A percentile compares a stretch with the other conserved stretches of the same genome.
Conservation (phyloP, 2,888 invertebrate genomes). For the Hedya salicella region DNA sequence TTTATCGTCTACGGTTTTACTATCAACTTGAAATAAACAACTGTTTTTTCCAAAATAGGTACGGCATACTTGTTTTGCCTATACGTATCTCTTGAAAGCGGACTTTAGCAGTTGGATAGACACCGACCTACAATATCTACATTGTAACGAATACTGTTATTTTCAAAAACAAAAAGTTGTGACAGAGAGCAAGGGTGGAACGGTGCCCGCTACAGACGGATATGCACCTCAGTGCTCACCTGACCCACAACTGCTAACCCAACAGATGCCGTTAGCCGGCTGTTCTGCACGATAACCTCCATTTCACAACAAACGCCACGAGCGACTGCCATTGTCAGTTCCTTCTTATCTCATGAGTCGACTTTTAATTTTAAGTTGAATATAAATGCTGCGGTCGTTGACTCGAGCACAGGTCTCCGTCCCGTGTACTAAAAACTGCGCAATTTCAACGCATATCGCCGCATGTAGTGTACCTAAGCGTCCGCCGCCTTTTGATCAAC, state of each 20-base stretch:
- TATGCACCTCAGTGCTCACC: constrained; percentile 59
- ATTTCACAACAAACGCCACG: constrained; percentile 37
- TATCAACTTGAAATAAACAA: constrained; percentile 9
- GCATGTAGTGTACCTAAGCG: constrained; percentile 47
- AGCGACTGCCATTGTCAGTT: constrained; percentile 31
- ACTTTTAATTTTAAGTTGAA: constrained; percentile 36
- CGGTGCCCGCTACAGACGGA: constrained; percentile 54
- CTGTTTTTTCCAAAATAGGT: constrained; percentile 17
- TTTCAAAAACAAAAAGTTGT: constrained; percentile 47
- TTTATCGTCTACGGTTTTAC: neutral
- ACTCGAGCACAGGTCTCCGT: constrained; percentile 48
- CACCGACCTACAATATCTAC: too few relatives aligned
- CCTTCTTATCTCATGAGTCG: constrained; percentile 36
- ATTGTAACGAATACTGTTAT: too few relatives aligned
- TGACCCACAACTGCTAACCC: constrained; percentile 52
- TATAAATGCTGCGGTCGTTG: constrained; percentile 47
- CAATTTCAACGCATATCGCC: constrained; percentile 44
- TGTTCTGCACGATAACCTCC: constrained; percentile 44
- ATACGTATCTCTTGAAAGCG: too few relatives aligned
- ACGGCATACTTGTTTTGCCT: neutral
- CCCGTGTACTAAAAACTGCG: constrained; percentile 48
- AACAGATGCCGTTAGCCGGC: constrained; percentile 55
- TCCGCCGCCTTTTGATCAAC: constrained; percentile 58
- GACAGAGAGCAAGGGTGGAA: constrained; percentile 43
- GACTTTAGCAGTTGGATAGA: too few relatives aligned